These are phyloP conservation scores for Heteractis magnifica DNA, from an alignment of 92 coral and sea anemone species.

Conservation along the genomic window DNA sequence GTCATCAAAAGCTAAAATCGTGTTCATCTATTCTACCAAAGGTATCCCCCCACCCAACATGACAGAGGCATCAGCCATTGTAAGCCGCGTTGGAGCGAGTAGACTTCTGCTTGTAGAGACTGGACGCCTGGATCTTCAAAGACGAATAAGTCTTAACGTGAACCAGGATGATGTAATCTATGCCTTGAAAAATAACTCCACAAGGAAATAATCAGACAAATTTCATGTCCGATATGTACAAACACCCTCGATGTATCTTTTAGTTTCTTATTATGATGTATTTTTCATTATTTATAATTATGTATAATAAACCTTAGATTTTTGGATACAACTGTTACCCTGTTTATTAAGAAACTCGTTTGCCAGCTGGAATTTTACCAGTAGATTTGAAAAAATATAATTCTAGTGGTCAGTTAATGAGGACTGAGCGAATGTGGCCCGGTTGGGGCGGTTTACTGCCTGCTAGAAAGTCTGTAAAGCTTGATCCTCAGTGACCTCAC, in stretches of 20 bases:
- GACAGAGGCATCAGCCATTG: conserved; percentile 77
- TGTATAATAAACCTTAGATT: background rate
- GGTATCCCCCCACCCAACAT: conserved; percentile 71
- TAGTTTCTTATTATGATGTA: background rate
- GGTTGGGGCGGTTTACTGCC: no score
- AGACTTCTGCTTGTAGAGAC: conserved; percentile 84
- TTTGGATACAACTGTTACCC: background rate
- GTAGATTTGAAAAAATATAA: no score
- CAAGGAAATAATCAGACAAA: background rate
- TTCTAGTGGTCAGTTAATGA: no score
- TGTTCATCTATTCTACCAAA: background rate
- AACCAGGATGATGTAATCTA: conserved; percentile 89
- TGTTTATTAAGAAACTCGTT: background rate
- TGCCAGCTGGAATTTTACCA: background rate
- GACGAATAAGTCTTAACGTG: conserved; percentile 90
- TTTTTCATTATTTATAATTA: background rate
- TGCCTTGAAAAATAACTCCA: conserved; percentile 60
- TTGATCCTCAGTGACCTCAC: no score
- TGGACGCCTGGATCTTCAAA: conserved; percentile 86
- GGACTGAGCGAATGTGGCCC: no score
- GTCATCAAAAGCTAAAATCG: background rate
- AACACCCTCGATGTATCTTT: background rate
- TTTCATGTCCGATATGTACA: background rate
- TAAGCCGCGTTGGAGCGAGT: conserved; percentile 86
- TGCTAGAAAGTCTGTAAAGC: no score